phyloP scores from a whole-genome alignment of 2,888 invertebrate species.

The Monoplex corrugatus region DNA sequence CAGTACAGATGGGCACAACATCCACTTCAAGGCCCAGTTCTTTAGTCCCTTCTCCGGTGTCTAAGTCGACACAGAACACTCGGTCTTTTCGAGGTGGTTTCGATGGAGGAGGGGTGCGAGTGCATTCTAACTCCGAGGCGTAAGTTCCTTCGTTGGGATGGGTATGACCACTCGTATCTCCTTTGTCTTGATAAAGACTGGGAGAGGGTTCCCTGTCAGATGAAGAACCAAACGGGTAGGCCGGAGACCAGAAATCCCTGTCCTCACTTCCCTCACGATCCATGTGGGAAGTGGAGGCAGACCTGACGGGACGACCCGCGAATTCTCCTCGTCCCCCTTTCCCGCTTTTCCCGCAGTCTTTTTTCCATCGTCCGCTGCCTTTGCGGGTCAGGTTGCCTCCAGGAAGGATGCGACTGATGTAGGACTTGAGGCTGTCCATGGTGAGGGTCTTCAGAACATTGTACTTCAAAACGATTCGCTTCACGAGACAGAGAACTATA shows the following conservation, averaged over 20 bases:
- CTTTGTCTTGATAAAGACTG: conserved; percentile 10
- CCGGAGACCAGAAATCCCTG: background rate
- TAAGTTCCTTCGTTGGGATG: background rate
- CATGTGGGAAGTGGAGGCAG: conserved; percentile 60
- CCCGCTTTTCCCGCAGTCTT: conserved; percentile 46
- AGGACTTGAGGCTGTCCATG: conserved; percentile 75
- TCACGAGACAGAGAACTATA: too few species aligned
- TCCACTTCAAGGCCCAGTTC: conserved; percentile 72
- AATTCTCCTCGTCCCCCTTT: conserved; percentile 19
- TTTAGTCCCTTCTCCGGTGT: conserved; percentile 54
- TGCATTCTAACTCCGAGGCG: conserved; percentile 35
- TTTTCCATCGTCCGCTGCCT: conserved; percentile 60
- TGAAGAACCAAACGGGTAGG: conserved; percentile 17
- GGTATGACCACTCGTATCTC: background rate
- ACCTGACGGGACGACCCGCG: conserved; percentile 50
- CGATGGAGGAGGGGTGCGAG: conserved; percentile 68
- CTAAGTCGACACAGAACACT: conserved; percentile 69
- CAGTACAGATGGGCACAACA: conserved; percentile 55
- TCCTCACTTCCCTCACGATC: conserved; percentile 48
- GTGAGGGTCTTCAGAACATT: too few species aligned
- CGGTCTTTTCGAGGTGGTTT: conserved; percentile 76
- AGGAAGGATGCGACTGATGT: conserved; percentile 68
- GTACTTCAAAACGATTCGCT: too few species aligned
- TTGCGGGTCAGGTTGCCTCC: conserved; percentile 56
- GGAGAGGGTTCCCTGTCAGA: conserved; percentile 20